Evolutionary conservation across 2,888 invertebrate species (phyloP).

Genomic region (Agrotis clavis): DNA sequence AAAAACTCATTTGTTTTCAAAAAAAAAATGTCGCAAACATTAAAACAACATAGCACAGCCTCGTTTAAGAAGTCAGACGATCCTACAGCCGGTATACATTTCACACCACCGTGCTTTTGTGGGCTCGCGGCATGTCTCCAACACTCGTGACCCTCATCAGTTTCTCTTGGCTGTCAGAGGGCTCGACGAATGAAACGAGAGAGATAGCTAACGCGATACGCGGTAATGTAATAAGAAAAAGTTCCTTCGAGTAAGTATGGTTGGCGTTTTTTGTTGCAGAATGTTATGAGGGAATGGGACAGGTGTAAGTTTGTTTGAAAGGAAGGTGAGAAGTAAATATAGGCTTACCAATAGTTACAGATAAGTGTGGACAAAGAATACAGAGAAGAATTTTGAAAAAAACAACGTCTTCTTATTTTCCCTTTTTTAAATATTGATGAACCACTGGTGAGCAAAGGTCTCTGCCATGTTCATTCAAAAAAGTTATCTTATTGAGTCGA

Average conservation of each 20-base stretch:
- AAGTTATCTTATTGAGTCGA: too few species aligned
- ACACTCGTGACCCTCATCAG: conserved; percentile 74
- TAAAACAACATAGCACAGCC: conserved; percentile 9
- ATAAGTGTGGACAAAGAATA: background rate
- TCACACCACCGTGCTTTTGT: conserved; percentile 62
- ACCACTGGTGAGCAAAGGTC: too few species aligned
- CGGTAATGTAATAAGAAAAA: conserved; percentile 49
- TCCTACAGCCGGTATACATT: conserved; percentile 44
- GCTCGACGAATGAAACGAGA: conserved; percentile 49
- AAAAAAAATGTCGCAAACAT: conserved; percentile 19
- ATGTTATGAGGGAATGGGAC: conserved; percentile 16
- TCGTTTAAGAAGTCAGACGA: conserved; percentile 49
- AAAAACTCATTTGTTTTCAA: conserved; percentile 5
- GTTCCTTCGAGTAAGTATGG: conserved; percentile 7
- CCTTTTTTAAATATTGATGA: too few species aligned
- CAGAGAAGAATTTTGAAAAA: too few species aligned
- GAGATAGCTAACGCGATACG: conserved; percentile 40
- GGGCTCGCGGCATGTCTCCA: conserved; percentile 70
- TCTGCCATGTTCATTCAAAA: too few species aligned
- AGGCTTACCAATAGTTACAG: too few species aligned
- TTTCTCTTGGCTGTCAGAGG: conserved; percentile 65
- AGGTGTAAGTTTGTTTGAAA: background rate
- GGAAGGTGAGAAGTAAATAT: background rate
- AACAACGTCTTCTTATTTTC: too few species aligned
- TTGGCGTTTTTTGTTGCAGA: conserved; percentile 19